These are phyloP conservation scores for Myotis vivesi DNA, from an alignment of 2,797 vertebrate species.

Conservation along the genomic window DNA sequence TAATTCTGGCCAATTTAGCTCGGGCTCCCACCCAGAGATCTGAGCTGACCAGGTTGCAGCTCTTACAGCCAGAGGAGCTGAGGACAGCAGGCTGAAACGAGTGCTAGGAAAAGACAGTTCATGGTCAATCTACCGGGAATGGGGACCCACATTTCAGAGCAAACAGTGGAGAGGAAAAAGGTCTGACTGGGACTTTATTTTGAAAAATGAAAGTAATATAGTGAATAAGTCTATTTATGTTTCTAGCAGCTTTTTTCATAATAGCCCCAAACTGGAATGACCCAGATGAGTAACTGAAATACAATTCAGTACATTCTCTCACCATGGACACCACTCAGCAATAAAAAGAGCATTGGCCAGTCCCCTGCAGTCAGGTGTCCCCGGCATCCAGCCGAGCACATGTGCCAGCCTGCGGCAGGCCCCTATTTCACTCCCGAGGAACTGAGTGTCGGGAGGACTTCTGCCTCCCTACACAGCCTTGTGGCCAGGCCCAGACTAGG, in stretches of 20 bases:
- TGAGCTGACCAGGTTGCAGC: background rate
- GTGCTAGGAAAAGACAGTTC: background rate
- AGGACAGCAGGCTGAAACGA: background rate
- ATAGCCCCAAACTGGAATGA: background rate
- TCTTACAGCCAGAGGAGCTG: background rate
- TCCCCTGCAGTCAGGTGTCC: background rate
- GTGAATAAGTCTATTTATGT: background rate
- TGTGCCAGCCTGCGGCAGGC: no score
- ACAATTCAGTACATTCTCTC: background rate
- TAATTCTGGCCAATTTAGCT: background rate
- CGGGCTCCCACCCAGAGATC: background rate
- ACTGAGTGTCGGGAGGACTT: background rate
- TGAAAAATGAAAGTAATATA: background rate
- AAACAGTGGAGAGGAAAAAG: background rate
- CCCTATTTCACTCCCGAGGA: no score
- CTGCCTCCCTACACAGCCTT: background rate
- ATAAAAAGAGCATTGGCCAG: background rate
- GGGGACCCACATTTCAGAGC: background rate
- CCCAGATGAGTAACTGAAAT: background rate
- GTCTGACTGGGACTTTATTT: background rate
- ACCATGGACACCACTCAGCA: background rate
- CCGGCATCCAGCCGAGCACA: background rate
- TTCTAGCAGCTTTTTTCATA: background rate
- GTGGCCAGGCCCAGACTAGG: background rate
- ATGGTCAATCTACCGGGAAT: background rate